Percentiles rank a stretch among this genome's conserved stretches.
Conservation (phyloP, 2,888 invertebrate species). For the Hirtodrosophila confusa region DNA sequence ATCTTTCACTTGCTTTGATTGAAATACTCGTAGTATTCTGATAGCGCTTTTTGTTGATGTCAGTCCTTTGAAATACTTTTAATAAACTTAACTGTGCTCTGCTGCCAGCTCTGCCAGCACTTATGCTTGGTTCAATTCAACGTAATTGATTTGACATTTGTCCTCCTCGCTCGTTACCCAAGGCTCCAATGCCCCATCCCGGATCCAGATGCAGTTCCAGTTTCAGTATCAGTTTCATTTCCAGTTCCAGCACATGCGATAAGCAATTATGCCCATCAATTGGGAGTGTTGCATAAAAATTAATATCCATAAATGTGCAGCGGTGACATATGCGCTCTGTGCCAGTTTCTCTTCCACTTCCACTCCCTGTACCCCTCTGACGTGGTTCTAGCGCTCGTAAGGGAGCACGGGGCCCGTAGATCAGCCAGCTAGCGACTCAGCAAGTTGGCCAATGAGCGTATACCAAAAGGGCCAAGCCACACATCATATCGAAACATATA, state of each 20-base stretch:
- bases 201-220: no score
- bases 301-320: conserved; percentile 70
- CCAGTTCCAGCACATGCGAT: conserved; percentile 25
- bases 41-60: no score
- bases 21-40: no score
- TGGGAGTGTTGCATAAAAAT: conserved; percentile 68
- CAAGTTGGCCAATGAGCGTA: conserved; percentile 9
- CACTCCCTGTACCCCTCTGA: neutral
- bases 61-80: no score
- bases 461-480: neutral
- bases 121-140: conserved; percentile 2
- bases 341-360: neutral
- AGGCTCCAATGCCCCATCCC: no score
- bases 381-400: conserved; percentile 5
- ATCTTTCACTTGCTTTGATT: no score
- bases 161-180: neutral
- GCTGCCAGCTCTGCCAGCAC: neutral
- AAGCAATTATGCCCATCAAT: conserved; percentile 70
- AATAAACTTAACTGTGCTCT: no score
- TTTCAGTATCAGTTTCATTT: no score
- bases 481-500: neutral
- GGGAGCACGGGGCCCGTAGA: conserved; percentile 45
- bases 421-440: conserved; percentile 44
- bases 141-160: conserved; percentile 58
- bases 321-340: conserved; percentile 57